Base-by-base conservation (phyloP, 2,888 invertebrate genomes). In the Drosophila prolongata region DNA sequence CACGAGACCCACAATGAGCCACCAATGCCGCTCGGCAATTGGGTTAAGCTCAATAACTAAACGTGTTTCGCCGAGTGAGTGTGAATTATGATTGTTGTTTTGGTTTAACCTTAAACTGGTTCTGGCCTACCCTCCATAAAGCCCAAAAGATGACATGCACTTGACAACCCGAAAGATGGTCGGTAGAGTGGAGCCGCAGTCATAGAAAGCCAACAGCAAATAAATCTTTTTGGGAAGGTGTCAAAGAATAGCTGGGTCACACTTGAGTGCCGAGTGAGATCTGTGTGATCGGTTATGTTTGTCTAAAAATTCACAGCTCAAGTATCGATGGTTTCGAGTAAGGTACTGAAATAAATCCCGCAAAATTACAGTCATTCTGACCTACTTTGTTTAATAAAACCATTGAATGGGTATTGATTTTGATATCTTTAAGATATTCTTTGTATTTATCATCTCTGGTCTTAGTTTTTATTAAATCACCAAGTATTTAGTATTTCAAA, bases 21-120 rank as follows among this genome's bases (percentile, higher is more conserved):
- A 50, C n/a, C 46, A 24, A 8, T 8, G 30, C 53, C 57, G 56
- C 84, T 40, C 42, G 62, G 60, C 53, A 83, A 78, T 86, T 85
- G 73, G 88, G 83, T 87, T 82, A 86, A 83, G 68, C 86, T 78
- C 76, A 84, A 85, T 82, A 82, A 76, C 74, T 73, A 71, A 87
- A 84, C 87, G 69, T 73, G 87, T 82, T 87, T 65, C 56, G 37
- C n/a, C 30, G 58, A 10, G 38, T 35, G 42, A 52, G 79, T 79
- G 76, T 87, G 83, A 84, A 72, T 74, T 82, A 80, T 73, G 78
- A 74, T 16, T 37, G 50, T 43, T 34, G 79, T 68, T 56, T 54
- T 34, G 79, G 66, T 55, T 54, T 59, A 46, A 74, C 73, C 58
- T 62, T 58, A 80, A 82, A 86, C 86, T 83, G 78, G 86, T 86